Evolutionary conservation across 2,888 invertebrate genomes (phyloP).

Genomic region (Sycophila texana): DNA sequence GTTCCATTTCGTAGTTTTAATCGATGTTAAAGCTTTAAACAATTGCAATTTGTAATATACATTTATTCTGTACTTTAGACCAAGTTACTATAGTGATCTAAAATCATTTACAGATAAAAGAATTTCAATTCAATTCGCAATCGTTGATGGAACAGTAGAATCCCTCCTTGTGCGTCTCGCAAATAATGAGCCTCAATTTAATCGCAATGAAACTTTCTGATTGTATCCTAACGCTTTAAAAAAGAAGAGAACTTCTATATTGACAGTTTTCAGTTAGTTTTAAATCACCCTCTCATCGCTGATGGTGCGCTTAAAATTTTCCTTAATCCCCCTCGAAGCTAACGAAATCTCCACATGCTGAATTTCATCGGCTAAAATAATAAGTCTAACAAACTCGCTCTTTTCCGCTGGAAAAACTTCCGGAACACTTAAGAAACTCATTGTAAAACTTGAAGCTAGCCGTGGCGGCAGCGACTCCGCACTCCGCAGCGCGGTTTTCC

Average conservation of each 20-base stretch:
- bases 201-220: conserved; percentile 4
- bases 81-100: no score
- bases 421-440: conserved; percentile 51
- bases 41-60: no score
- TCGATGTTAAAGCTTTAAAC: no score
- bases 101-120: no score
- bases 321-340: background rate
- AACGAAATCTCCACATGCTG: conserved; percentile 28
- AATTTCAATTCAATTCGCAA: background rate
- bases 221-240: conserved; percentile 8
- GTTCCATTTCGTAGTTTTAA: no score
- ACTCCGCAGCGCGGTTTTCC: conserved; percentile 42
- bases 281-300: conserved; percentile 15
- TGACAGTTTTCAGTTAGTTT: conserved; percentile 21
- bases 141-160: background rate
- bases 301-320: conserved; percentile 16
- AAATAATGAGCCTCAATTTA: background rate
- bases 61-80: no score
- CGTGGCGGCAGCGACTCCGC: background rate
- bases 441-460: conserved; percentile 45
- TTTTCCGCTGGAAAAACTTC: conserved; percentile 39
- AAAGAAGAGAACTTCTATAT: conserved; percentile 36
- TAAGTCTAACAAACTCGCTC: conserved; percentile 50
- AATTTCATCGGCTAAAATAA: conserved; percentile 39
- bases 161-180: background rate